phyloP scores from a whole-genome alignment of 1,140 invertebrate species.

The Arion vulgaris region DNA sequence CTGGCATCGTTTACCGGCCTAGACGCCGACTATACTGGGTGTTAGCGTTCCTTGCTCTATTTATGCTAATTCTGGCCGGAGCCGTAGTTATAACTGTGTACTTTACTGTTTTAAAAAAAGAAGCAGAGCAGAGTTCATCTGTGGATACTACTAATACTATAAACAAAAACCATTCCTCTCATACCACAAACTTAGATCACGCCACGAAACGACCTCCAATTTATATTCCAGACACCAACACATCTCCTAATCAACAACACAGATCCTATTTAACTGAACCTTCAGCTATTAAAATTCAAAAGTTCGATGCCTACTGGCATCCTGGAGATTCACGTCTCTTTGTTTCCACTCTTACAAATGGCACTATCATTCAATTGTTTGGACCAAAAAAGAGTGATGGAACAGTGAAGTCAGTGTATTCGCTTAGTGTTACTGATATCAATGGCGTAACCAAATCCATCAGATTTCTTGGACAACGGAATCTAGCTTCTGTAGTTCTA shows the following conservation, averaged over 20 bases:
- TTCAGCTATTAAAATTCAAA: constrained; percentile 24
- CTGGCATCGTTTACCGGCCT: constrained; percentile 39
- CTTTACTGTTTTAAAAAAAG: constrained; percentile 38
- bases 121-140: not conserved
- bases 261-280: not conserved
- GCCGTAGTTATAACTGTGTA: constrained; percentile 38
- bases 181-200: too few relatives aligned
- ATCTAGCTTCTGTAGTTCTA: constrained; percentile 44
- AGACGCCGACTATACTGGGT: constrained; percentile 40
- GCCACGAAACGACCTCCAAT: not conserved
- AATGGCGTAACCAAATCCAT: constrained; percentile 23
- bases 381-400: constrained; percentile 45
- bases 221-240: not conserved
- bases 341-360: constrained; percentile 37
- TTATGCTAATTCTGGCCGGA: constrained; percentile 27
- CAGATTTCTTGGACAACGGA: constrained; percentile 35
- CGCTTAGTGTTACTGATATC: constrained; percentile 34
- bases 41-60: constrained; percentile 22
- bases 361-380: constrained; percentile 34
- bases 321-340: constrained; percentile 42
- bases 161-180: not conserved
- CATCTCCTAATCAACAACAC: not conserved
- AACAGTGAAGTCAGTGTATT: constrained; percentile 39
- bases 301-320: constrained; percentile 43
- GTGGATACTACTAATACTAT: not conserved